A percentile compares a stretch with the other conserved stretches of the same genome.
phyloP scores from a whole-genome alignment of 2,888 invertebrate species.

The Microctonus hyperodae region DNA sequence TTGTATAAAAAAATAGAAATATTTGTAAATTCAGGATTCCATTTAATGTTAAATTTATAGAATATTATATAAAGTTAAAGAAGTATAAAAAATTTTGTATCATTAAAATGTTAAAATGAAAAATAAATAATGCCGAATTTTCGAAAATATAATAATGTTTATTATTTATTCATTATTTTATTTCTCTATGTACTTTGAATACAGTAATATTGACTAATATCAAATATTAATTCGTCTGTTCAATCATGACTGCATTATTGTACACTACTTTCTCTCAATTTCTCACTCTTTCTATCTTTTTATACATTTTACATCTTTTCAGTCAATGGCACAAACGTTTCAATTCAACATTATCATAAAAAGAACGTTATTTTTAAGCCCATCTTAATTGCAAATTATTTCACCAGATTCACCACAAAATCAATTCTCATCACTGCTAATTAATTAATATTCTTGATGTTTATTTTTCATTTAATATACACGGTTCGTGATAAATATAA shows the following conservation, averaged over 20 bases:
- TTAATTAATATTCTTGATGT: too few species aligned
- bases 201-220: conserved; percentile 58
- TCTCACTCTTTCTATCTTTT: too few species aligned
- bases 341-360: not conserved
- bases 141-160: conserved; percentile 61
- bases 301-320: conserved; percentile 58
- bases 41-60: not conserved
- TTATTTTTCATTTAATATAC: not conserved
- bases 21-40: not conserved
- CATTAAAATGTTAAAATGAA: conserved; percentile 32
- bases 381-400: not conserved
- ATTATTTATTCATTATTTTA: conserved; percentile 45
- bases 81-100: conserved; percentile 24
- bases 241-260: conserved; percentile 57
- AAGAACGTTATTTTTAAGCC: not conserved
- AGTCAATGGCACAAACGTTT: conserved; percentile 43
- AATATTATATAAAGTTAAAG: not conserved
- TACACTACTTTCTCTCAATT: conserved; percentile 57
- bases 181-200: conserved; percentile 57
- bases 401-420: too few species aligned
- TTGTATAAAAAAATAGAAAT: not conserved
- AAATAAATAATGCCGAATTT: conserved; percentile 38
- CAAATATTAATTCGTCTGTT: conserved; percentile 53
- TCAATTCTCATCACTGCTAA: too few species aligned
- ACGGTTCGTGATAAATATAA: not conserved